These are phyloP conservation scores for Carpatolechia fugitivella DNA, from an alignment of 2,888 invertebrate genomes.

Conservation along the genomic window DNA sequence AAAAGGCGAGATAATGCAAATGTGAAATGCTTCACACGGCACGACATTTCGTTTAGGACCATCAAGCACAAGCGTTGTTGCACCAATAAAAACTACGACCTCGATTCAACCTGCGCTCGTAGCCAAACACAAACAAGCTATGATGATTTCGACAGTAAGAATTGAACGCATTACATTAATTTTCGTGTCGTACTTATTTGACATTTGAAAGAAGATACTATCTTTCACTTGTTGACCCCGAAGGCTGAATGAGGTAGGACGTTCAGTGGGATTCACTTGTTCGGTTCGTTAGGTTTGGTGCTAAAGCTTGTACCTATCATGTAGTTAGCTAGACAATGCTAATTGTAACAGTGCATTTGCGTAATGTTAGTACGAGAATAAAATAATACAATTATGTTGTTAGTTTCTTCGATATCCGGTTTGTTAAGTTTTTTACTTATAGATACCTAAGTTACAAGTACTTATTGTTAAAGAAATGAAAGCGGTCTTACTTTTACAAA, in stretches of 20 bases:
- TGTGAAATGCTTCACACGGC: conserved; percentile 32
- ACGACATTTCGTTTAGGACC: conserved; percentile 41
- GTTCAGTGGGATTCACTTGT: conserved; percentile 5
- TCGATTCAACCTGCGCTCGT: conserved; percentile 31
- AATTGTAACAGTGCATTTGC: background rate
- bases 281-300: conserved; percentile 16
- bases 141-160: conserved; percentile 41
- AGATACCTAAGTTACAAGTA: too few relatives aligned
- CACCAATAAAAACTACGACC: conserved; percentile 52
- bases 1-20: conserved; percentile 14
- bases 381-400: too few relatives aligned
- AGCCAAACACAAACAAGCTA: conserved; percentile 23
- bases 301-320: conserved; percentile 16
- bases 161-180: conserved; percentile 45
- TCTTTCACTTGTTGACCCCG: conserved; percentile 50
- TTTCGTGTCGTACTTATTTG: conserved; percentile 41
- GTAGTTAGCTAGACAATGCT: background rate
- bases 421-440: too few relatives aligned
- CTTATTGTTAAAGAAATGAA: too few relatives aligned
- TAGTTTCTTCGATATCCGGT: too few relatives aligned
- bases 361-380: too few relatives aligned
- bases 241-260: conserved; percentile 16
- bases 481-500: too few relatives aligned
- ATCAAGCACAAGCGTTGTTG: conserved; percentile 40
- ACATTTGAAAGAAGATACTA: conserved; percentile 52